phyloP scores from a whole-genome alignment of 1,140 invertebrate genomes.

The Hyposmocoma kahamanoa region DNA sequence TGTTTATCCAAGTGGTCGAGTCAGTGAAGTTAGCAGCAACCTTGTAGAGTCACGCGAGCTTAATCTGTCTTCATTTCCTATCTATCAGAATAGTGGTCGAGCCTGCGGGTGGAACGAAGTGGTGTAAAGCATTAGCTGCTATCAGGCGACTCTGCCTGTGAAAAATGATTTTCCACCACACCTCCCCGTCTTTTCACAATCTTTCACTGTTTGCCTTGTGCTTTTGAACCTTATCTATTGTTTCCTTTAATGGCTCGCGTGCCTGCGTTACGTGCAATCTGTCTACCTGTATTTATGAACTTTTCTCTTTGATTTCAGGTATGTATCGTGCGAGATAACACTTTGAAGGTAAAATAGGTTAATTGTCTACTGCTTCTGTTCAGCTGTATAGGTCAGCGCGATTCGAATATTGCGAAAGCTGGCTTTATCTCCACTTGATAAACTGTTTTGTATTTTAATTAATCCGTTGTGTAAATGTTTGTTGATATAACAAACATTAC shows the following conservation, averaged over 20 bases:
- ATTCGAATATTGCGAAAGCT: too few species aligned
- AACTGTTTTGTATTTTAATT: too few species aligned
- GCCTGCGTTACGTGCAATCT: slow-evolving; percentile 39
- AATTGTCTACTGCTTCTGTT: neutral
- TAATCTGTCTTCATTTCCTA: slow-evolving; percentile 72
- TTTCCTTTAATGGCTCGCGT: slow-evolving; percentile 53
- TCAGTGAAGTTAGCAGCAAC: slow-evolving; percentile 28
- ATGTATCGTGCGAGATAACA: slow-evolving; percentile 37
- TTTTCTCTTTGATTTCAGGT: slow-evolving; percentile 54
- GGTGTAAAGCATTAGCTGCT: slow-evolving; percentile 55
- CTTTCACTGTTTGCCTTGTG: slow-evolving; percentile 58
- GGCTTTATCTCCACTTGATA: too few species aligned
- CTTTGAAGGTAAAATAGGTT: slow-evolving; percentile 4
- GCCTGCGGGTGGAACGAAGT: slow-evolving; percentile 41
- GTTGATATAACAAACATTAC: too few species aligned
- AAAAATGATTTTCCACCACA: slow-evolving; percentile 70
- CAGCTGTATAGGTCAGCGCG: neutral
- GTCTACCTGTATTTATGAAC: slow-evolving; percentile 52
- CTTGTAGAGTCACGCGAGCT: slow-evolving; percentile 58
- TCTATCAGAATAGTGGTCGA: slow-evolving; percentile 58
- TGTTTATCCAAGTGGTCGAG: slow-evolving; percentile 30
- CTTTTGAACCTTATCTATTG: slow-evolving; percentile 59
- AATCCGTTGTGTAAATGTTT: too few species aligned
- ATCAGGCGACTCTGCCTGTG: slow-evolving; percentile 55
- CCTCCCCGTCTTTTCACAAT: slow-evolving; percentile 40